Percentiles rank a stretch among this genome's conserved stretches.
Evolutionary conservation across 2,888 invertebrate species (phyloP).

Genomic region (Zygaena filipendulae): DNA sequence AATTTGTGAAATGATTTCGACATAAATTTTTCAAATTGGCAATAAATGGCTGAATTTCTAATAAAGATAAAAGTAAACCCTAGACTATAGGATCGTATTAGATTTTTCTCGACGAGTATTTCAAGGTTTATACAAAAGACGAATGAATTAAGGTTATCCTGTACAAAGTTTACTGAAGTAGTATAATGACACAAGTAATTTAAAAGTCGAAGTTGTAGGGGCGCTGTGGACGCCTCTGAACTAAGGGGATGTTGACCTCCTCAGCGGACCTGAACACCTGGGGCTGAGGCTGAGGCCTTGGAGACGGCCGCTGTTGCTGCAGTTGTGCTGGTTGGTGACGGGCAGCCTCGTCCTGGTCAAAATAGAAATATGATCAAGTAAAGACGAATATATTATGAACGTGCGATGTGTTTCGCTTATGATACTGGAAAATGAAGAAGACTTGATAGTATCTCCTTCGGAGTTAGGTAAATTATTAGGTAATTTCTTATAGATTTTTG

Average conservation of each 20-base stretch:
- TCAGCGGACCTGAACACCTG: conserved; percentile 88
- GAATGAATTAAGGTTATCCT: too few relatives aligned
- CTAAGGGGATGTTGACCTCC: conserved; percentile 87
- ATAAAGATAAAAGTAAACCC: too few relatives aligned
- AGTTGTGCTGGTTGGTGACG: conserved; percentile 35
- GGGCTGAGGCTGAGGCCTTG: conserved; percentile 34
- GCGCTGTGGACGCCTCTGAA: conserved; percentile 78
- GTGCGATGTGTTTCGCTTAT: neutral
- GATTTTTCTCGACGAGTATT: too few relatives aligned
- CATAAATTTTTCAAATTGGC: too few relatives aligned
- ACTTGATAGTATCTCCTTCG: too few relatives aligned
- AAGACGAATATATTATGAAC: too few relatives aligned
- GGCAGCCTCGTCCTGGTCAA: conserved; percentile 33
- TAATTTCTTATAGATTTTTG: neutral
- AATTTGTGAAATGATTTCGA: too few relatives aligned
- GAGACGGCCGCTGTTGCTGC: conserved; percentile 30
- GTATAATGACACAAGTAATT: conserved; percentile 10
- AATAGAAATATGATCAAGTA: conserved; percentile 1
- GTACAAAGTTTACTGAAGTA: too few relatives aligned
- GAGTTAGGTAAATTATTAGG: neutral
- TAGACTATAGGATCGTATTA: too few relatives aligned
- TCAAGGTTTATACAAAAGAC: too few relatives aligned
- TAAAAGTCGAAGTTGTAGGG: conserved; percentile 59
- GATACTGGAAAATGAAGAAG: too few relatives aligned
- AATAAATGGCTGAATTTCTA: too few relatives aligned